These are phyloP conservation scores for Sciurus carolinensis DNA, from an alignment of 2,797 vertebrate genomes.

Conservation along the genomic window DNA sequence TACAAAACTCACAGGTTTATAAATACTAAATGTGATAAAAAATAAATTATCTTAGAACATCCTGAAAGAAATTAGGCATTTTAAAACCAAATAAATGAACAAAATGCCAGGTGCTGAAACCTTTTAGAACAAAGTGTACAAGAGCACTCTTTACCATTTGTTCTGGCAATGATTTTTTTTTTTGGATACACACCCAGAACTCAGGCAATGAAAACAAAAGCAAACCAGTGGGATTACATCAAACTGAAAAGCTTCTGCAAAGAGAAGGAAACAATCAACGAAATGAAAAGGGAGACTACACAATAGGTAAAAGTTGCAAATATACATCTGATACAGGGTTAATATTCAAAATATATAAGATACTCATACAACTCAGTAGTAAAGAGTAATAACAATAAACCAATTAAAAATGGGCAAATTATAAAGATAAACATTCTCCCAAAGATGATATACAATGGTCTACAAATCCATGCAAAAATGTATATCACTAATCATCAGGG, in stretches of 20 bases:
- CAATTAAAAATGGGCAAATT: not conserved
- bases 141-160: not conserved
- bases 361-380: not conserved
- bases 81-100: not conserved
- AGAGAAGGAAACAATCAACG: not conserved
- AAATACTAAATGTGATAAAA: not conserved
- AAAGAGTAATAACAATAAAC: not conserved
- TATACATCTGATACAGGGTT: too few relatives aligned
- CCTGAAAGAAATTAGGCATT: conserved; percentile 1
- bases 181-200: not conserved
- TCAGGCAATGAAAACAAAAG: not conserved
- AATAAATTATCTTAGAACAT: conserved; percentile 1
- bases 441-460: not conserved
- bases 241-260: not conserved
- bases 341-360: not conserved
- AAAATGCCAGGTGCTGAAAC: not conserved
- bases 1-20: not conserved
- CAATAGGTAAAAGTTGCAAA: not conserved
- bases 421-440: not conserved
- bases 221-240: not conserved
- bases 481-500: too few relatives aligned
- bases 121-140: not conserved
- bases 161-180: too few relatives aligned
- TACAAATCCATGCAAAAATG: not conserved
- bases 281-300: not conserved